Percentiles rank a stretch among this genome's conserved stretches.
These are phyloP conservation scores for Rhinolophus sinicus DNA, from an alignment of 2,113 vertebrate genomes.

Conservation along the genomic window DNA sequence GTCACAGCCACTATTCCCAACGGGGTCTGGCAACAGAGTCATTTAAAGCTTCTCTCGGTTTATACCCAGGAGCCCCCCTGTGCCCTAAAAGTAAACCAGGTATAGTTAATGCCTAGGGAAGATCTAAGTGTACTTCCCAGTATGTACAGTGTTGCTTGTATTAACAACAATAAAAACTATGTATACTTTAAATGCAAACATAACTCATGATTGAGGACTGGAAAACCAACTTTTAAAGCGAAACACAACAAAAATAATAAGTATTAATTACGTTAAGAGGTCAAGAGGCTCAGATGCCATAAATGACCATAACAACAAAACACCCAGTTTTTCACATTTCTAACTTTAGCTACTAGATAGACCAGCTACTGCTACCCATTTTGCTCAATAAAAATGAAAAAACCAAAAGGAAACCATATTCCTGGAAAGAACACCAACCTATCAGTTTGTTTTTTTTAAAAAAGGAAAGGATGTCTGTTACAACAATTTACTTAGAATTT, in stretches of 20 bases:
- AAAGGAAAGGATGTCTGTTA: background rate
- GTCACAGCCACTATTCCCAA: background rate
- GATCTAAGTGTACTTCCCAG: background rate
- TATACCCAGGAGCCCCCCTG: background rate
- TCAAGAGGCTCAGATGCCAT: background rate
- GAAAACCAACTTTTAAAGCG: background rate
- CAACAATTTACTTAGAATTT: conserved; percentile 41
- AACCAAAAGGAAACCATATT: conserved; percentile 6
- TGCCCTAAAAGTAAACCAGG: background rate
- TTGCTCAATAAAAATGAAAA: conserved; percentile 46
- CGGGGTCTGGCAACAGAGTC: background rate
- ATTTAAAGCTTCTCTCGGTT: background rate
- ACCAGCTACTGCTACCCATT: background rate
- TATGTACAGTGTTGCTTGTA: background rate
- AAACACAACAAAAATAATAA: conserved; percentile 31
- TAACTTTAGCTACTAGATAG: background rate
- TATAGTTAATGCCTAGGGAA: background rate
- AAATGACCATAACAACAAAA: background rate
- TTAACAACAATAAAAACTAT: background rate
- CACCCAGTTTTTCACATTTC: background rate
- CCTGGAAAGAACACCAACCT: background rate
- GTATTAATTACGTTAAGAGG: background rate
- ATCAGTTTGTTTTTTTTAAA: background rate
- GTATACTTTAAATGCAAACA: conserved; percentile 17
- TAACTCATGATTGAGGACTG: background rate